Conservation (phyloP, 2,113 vertebrate genomes). For the Edolisoma coerulescens region DNA sequence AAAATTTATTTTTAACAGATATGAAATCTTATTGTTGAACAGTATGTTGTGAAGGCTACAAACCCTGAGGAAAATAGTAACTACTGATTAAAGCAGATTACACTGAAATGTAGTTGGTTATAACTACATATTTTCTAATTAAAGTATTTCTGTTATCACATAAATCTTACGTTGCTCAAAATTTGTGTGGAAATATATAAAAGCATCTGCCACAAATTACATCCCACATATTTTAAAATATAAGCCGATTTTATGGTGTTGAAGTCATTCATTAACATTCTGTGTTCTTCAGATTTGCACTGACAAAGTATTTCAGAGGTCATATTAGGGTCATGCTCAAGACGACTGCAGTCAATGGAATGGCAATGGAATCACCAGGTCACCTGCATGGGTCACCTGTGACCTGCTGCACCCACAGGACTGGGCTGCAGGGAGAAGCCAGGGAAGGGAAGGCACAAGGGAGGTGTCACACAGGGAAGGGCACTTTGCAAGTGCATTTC, state of each 20-base stretch:
- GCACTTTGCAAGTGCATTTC: not conserved
- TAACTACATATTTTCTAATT: not conserved
- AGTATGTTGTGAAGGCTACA: not conserved
- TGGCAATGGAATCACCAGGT: not conserved
- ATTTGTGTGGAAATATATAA: not conserved
- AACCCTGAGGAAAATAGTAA: not conserved
- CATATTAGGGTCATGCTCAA: accelerated
- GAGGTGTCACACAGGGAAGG: accelerated
- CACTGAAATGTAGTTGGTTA: not conserved
- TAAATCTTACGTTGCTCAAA: not conserved
- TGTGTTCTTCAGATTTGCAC: not conserved
- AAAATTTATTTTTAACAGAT: not conserved
- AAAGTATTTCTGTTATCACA: not conserved
- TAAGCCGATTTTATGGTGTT: not conserved
- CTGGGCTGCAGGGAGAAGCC: not conserved
- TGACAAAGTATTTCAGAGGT: not conserved
- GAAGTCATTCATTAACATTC: not conserved
- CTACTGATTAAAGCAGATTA: not conserved
- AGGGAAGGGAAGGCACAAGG: not conserved
- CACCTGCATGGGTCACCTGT: not conserved
- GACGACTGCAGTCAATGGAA: not conserved
- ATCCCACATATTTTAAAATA: not conserved
- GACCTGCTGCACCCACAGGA: accelerated
- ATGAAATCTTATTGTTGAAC: not conserved
- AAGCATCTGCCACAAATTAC: not conserved